These are phyloP conservation scores for Heteromyza rotundicornis DNA, from an alignment of 2,888 invertebrate species.

Conservation along the genomic window DNA sequence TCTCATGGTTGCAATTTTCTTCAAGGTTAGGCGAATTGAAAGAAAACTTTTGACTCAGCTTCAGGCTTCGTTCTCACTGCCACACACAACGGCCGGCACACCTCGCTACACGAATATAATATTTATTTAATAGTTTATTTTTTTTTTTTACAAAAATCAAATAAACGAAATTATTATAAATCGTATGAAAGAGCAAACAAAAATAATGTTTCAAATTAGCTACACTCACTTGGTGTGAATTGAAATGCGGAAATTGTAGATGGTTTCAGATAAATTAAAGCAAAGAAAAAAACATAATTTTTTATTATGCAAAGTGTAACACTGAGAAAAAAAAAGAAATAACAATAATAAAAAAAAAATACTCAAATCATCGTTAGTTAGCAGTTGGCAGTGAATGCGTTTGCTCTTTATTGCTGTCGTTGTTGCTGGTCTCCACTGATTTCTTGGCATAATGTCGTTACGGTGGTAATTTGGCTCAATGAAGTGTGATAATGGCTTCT, in stretches of 20 bases:
- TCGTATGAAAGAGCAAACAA: background rate
- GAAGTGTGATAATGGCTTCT: background rate
- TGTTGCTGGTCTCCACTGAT: background rate
- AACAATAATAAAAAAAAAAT: no score
- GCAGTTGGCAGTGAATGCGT: background rate
- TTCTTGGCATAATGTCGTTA: background rate
- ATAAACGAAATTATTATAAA: background rate
- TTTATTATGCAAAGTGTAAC: no score
- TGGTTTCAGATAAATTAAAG: no score
- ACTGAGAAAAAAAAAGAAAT: no score
- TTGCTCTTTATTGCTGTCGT: background rate
- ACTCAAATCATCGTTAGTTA: no score
- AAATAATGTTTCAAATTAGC: no score
- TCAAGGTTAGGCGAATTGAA: constrained; percentile 1
- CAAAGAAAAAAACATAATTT: no score
- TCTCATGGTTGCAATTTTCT: background rate
- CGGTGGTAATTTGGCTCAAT: background rate
- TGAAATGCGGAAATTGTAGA: no score
- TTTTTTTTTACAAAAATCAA: background rate
- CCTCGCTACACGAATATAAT: no score
- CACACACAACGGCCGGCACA: background rate
- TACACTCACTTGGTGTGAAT: no score
- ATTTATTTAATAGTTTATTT: background rate
- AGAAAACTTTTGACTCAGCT: background rate
- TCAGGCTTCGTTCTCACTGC: background rate